These are phyloP conservation scores for Eurystomus glaucurus DNA, from an alignment of 2,797 vertebrate species.

Conservation along the genomic window DNA sequence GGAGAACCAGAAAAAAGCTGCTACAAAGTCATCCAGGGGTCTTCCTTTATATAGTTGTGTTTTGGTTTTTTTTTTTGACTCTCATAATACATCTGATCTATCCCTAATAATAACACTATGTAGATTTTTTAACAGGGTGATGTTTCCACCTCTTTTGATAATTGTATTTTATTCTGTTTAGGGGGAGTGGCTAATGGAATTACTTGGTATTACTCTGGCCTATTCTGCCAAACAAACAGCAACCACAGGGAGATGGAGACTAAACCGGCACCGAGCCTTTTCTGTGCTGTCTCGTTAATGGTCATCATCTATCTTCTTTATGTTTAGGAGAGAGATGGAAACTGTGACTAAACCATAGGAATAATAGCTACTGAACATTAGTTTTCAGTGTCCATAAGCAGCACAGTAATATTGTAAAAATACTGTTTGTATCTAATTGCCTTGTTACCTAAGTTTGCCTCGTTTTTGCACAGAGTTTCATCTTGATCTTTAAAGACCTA, in stretches of 20 bases:
- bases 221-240: neutral
- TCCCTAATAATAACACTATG: neutral
- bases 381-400: neutral
- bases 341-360: neutral
- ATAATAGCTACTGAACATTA: neutral
- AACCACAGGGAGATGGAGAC: neutral
- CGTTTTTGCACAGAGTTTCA: neutral
- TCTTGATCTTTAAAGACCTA: neutral
- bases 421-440: neutral
- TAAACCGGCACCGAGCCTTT: neutral
- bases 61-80: fast-evolving
- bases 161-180: neutral
- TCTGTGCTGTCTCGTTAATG: neutral
- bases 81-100: neutral
- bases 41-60: neutral
- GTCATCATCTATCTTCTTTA: neutral
- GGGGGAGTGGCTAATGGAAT: neutral
- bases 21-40: neutral
- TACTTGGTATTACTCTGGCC: neutral
- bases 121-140: neutral
- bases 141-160: neutral
- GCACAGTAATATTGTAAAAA: neutral
- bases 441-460: neutral
- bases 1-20: neutral
- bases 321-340: neutral